Evolutionary conservation across 2,113 vertebrate genomes (phyloP), one percentile per base, ranked within the genome.

Genomic region (Mionectes macconnelli): DNA sequence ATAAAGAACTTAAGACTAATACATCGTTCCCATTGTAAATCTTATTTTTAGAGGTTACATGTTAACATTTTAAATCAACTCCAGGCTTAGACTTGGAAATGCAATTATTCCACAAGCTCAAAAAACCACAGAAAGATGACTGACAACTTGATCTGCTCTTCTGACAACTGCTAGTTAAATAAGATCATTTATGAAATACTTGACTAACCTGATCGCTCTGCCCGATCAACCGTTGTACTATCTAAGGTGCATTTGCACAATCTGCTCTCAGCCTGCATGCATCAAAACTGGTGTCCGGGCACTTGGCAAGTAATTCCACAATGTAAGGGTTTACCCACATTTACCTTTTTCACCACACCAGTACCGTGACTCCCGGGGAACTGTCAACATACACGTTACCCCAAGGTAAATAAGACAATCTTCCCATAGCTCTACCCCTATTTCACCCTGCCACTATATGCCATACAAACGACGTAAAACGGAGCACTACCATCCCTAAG

Each of bases 61-160:
- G 64, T 91, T 96, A 89, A 89, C 62, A 63, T 88, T 96, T 87
- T 87, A 96, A 97, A 97, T 95, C 91, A 94, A 81, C 53, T 97
- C 84, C 90, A 96, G 83, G 88, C 68, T 95, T 90, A 84, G 97
- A 39, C 53, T 85, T 93, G 86, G 62, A 81, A 93, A 85, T 31
- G 25, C 56, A 91, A 72, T 92, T 94, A 91, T 76, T 68, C 90
- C 59, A 89, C 64, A 30, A 75, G 79, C 50, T 49, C 19, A 24
- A 52, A 25, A 23, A 72, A 59, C 39, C 7, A 13, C 11, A 16
- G 16, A 37, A 80, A 75, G 27, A 63, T 72, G 44, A 78, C 0
- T 70, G 79, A 75, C 66, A 90, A 52, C 27, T 84, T 25, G 55
- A 84, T 68, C 69, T 75, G 37, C 39, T 57, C 76, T 68, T 67